Conservation (phyloP, 2,888 invertebrate species). For the Germaria angustata region DNA sequence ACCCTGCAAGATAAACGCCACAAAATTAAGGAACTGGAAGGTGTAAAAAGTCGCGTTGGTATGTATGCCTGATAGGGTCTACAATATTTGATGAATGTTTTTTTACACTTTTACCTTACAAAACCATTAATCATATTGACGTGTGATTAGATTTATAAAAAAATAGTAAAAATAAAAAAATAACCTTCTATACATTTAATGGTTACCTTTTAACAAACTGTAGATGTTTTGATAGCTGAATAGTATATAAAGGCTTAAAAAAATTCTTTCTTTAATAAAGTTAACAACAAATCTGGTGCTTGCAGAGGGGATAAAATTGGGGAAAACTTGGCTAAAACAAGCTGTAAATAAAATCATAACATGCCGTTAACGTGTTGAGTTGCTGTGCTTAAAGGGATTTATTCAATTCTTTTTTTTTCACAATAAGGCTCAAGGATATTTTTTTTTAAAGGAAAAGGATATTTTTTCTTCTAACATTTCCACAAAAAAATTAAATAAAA, state of each 20-base stretch:
- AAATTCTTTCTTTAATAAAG: not conserved
- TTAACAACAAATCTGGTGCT: not conserved
- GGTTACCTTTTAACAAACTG: not conserved
- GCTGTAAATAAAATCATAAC: not conserved
- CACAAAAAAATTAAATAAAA: not conserved
- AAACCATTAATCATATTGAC: conserved; percentile 61
- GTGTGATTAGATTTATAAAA: conserved; percentile 55
- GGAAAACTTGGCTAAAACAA: not conserved
- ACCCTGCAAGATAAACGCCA: conserved; percentile 47
- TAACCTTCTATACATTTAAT: not conserved
- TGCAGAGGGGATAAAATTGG: not conserved
- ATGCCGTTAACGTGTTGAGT: conserved; percentile 6
- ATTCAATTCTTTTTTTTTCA: not conserved
- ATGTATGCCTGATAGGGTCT: not conserved
- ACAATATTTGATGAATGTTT: not conserved
- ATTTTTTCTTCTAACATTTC: not conserved
- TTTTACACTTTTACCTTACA: conserved; percentile 13
- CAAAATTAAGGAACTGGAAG: conserved; percentile 47
- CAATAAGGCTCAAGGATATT: not conserved
- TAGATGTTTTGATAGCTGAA: not conserved
- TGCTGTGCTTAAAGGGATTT: not conserved
- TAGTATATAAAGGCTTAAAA: not conserved
- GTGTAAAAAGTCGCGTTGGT: conserved; percentile 3
- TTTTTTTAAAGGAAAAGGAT: not conserved
- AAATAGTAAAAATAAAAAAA: not conserved